A percentile compares a stretch with the other conserved stretches of the same genome.
phyloP scores from a whole-genome alignment of 2,113 vertebrate species.

The Dipodomys stephensi region DNA sequence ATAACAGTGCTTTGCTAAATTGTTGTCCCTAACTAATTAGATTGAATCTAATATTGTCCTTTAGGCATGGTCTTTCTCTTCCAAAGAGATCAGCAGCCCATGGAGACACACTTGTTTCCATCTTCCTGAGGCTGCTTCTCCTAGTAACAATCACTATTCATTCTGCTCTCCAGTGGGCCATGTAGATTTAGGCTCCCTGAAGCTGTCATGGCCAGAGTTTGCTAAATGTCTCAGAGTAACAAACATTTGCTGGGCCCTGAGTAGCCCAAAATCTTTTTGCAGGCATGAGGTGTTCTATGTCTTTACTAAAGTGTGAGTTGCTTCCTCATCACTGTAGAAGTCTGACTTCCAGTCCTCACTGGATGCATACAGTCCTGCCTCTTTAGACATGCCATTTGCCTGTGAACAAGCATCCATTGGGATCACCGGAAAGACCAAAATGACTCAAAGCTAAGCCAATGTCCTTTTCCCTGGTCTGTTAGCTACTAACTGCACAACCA shows the following conservation, averaged over 20 bases:
- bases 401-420: not conserved
- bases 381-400: not conserved
- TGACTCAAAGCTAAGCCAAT: not conserved
- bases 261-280: not conserved
- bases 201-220: not conserved
- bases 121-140: not conserved
- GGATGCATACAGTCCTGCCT: rapidly evolving
- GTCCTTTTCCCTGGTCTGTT: not conserved
- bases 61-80: not conserved
- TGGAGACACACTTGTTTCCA: not conserved
- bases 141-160: no score
- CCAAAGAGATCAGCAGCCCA: not conserved
- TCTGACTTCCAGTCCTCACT: not conserved
- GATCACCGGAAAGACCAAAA: constrained; percentile 1
- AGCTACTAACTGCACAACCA: not conserved
- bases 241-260: not conserved
- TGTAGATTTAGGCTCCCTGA: not conserved
- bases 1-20: not conserved
- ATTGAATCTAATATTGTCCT: not conserved
- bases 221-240: not conserved
- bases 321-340: not conserved
- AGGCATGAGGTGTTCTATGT: not conserved
- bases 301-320: not conserved
- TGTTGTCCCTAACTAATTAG: not conserved
- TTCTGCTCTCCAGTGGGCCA: not conserved